phyloP scores from a whole-genome alignment of 2,888 invertebrate species.

The Amphipoea oculea region DNA sequence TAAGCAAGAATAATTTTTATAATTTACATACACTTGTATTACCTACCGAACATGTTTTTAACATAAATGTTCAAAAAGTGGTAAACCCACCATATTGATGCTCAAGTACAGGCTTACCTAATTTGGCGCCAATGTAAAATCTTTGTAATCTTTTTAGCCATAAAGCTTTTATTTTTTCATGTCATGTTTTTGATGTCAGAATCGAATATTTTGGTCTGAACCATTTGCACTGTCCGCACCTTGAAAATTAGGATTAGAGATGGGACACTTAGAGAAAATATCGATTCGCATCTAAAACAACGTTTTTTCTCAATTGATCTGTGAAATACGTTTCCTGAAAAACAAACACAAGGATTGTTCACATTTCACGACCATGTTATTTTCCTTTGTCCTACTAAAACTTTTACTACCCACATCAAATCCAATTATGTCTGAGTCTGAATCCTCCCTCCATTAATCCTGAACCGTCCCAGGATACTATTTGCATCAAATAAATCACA shows the following conservation, averaged over 20 bases:
- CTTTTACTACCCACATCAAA: conserved; percentile 26
- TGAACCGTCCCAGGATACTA: conserved; percentile 39
- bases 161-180: too few species aligned
- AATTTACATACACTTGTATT: background rate
- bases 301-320: background rate
- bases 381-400: conserved; percentile 13
- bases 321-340: background rate
- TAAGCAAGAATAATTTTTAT: background rate
- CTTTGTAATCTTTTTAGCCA: too few species aligned
- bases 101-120: background rate
- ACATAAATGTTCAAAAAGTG: background rate
- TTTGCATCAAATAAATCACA: conserved; percentile 56
- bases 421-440: conserved; percentile 1
- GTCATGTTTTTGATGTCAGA: too few species aligned
- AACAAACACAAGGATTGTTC: background rate
- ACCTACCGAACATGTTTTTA: background rate
- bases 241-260: background rate
- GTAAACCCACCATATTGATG: background rate
- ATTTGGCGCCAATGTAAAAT: too few species aligned
- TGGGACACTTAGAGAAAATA: background rate
- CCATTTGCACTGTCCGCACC: background rate
- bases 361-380: conserved; percentile 27
- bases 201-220: too few species aligned
- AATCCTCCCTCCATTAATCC: conserved; percentile 20
- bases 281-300: background rate